A percentile compares a stretch with the other conserved stretches of the same genome.
Evolutionary conservation across 2,113 vertebrate species (phyloP).

Genomic region (Serranochromis macrocephalus): DNA sequence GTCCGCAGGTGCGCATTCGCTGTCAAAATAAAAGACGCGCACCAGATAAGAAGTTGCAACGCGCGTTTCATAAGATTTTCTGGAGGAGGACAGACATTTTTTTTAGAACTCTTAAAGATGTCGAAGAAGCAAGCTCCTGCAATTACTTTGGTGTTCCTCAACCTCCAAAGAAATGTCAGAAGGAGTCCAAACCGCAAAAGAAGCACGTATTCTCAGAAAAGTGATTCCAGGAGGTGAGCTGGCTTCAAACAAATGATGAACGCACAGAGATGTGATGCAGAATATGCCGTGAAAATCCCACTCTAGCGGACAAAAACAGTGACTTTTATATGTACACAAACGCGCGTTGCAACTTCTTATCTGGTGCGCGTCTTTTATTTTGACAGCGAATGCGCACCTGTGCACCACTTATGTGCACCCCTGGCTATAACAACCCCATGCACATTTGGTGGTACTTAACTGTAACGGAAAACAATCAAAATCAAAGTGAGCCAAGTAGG

Average conservation of each 20-base stretch:
- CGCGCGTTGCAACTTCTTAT: too few relatives aligned
- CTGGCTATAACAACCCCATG: background rate
- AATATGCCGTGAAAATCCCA: background rate
- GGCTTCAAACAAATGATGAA: background rate
- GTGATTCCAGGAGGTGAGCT: background rate
- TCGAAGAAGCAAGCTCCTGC: background rate
- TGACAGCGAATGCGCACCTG: background rate
- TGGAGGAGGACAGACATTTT: background rate
- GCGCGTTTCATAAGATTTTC: background rate
- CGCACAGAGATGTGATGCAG: background rate
- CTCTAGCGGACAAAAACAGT: accelerated
- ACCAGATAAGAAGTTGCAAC: background rate
- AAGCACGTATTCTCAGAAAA: accelerated
- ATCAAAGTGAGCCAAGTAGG: background rate
- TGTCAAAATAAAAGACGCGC: background rate
- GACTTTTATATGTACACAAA: background rate
- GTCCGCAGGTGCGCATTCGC: background rate
- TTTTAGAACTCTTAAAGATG: background rate
- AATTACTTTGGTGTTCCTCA: background rate
- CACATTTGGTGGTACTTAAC: background rate
- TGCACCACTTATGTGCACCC: background rate
- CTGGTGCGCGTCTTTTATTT: too few relatives aligned
- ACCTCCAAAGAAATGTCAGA: background rate
- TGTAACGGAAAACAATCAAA: background rate
- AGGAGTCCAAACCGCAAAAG: background rate